phyloP scores from a whole-genome alignment of 2,888 invertebrate genomes.

The Amiota communis region DNA sequence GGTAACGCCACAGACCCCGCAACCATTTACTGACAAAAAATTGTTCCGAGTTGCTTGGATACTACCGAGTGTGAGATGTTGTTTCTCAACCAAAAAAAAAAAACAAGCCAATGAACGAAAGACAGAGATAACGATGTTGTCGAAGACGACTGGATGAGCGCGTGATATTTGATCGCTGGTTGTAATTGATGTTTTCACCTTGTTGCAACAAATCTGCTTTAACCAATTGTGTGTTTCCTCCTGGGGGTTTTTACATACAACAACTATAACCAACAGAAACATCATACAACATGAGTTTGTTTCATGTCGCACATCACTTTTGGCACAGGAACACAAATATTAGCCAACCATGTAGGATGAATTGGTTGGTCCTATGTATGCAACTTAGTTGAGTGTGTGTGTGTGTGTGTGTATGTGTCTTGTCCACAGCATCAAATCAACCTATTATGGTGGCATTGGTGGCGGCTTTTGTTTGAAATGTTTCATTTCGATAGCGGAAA shows the following conservation, averaged over 20 bases:
- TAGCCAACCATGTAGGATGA: background rate
- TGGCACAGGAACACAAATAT: conserved; percentile 16
- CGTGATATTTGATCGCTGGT: conserved; percentile 23
- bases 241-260: background rate
- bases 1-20: background rate
- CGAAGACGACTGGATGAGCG: background rate
- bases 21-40: conserved; percentile 35
- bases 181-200: conserved; percentile 65
- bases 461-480: conserved; percentile 52
- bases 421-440: no score
- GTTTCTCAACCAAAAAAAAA: background rate
- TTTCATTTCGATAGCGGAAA: conserved; percentile 6
- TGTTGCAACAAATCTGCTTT: conserved; percentile 59
- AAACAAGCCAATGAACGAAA: background rate
- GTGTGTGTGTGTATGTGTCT: background rate
- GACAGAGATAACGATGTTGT: background rate
- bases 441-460: conserved; percentile 26
- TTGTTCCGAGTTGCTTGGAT: conserved; percentile 16
- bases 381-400: background rate
- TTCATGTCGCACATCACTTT: conserved; percentile 22
- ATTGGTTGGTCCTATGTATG: background rate
- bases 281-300: conserved; percentile 33
- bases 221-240: conserved; percentile 42
- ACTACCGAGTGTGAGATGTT: background rate
- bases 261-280: conserved; percentile 30